These are phyloP conservation scores for Yasuhikotakia modesta DNA, from an alignment of 2,797 vertebrate genomes.

Conservation along the genomic window DNA sequence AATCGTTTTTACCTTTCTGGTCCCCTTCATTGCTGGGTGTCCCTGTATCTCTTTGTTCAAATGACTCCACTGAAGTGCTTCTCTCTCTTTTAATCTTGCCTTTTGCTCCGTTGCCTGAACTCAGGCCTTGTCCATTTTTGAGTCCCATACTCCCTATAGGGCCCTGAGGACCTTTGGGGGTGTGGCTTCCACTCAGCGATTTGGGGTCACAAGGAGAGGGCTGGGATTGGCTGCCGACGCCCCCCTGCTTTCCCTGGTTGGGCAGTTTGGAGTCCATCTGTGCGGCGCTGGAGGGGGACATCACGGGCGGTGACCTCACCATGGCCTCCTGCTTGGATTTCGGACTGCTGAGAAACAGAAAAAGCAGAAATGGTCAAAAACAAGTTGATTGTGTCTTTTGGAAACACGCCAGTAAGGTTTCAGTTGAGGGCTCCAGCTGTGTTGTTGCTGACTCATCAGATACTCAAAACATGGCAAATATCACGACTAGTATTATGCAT, in stretches of 20 bases:
- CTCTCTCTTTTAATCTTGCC: constrained; percentile 97
- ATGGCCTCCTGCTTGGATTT: constrained; percentile 99
- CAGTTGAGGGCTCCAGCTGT: not conserved
- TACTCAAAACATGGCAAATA: too few species aligned
- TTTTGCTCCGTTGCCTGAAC: constrained; percentile 92
- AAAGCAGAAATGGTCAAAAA: not conserved
- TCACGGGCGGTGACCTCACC: constrained; percentile 98
- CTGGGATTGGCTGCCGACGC: constrained; percentile 94
- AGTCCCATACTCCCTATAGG: constrained; percentile 93
- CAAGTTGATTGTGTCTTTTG: not conserved
- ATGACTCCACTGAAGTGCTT: constrained; percentile 96
- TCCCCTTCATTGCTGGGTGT: constrained; percentile 90
- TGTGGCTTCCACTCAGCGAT: constrained; percentile 82
- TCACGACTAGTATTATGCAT: too few species aligned
- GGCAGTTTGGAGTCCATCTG: constrained; percentile 99
- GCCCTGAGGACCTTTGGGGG: constrained; percentile 89
- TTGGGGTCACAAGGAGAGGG: constrained; percentile 96
- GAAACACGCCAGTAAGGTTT: not conserved
- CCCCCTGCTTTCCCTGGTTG: constrained; percentile 97
- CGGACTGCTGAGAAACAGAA: constrained; percentile 82
- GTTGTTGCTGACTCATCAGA: too few species aligned
- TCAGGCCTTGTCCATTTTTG: constrained; percentile 89
- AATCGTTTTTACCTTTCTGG: constrained; percentile 83
- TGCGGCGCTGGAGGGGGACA: constrained; percentile 97
- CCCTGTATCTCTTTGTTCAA: constrained; percentile 93